Percentiles rank a stretch among this genome's conserved stretches.
These are phyloP conservation scores for Edolisoma coerulescens DNA, from an alignment of 2,113 vertebrate genomes.

Conservation along the genomic window DNA sequence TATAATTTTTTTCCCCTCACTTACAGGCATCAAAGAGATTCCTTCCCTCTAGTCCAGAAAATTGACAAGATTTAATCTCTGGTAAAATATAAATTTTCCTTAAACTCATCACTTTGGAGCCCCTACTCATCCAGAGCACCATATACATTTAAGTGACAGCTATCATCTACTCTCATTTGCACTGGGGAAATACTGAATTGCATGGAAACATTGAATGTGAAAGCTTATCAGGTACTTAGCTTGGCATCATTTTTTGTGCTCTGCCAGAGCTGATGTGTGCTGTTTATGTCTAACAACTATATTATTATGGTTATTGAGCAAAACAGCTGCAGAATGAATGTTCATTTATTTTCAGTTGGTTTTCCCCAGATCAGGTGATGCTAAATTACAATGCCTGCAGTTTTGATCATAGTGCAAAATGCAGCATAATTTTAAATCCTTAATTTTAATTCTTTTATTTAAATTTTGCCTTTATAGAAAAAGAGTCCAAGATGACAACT, in stretches of 20 bases:
- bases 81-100: neutral
- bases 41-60: neutral
- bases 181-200: neutral
- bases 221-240: constrained; percentile 25
- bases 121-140: neutral
- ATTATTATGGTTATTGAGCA: constrained; percentile 19
- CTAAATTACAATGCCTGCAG: neutral
- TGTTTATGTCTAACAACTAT: neutral
- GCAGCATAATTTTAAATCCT: neutral
- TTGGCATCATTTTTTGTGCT: neutral
- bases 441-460: neutral
- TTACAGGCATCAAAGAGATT: neutral
- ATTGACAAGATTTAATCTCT: neutral
- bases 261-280: neutral
- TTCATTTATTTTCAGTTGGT: neutral
- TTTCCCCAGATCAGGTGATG: constrained; percentile 23
- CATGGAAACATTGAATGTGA: neutral
- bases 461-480: neutral
- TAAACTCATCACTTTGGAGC: neutral
- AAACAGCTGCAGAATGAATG: constrained; percentile 39
- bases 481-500: neutral
- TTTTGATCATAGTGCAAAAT: neutral
- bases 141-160: neutral
- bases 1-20: neutral
- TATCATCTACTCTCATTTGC: neutral